These are phyloP conservation scores for Sinocyclocheilus anshuiensis DNA, from an alignment of 2,113 vertebrate species.

Conservation along the genomic window DNA sequence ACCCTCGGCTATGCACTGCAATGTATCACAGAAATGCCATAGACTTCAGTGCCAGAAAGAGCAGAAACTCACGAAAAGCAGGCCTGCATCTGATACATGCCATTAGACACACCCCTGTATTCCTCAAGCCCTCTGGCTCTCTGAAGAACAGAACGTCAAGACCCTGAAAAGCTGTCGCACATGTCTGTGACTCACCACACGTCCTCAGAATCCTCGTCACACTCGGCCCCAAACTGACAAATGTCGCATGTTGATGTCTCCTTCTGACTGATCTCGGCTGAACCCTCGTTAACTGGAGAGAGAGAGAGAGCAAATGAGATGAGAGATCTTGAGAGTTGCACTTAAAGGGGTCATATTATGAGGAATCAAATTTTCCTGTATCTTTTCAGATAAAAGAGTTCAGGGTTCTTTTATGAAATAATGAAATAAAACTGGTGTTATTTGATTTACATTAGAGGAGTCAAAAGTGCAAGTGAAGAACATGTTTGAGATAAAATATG, in stretches of 20 bases:
- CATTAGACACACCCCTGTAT: conserved; percentile 8
- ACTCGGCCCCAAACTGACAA: conserved; percentile 98
- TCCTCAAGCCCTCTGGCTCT: not conserved
- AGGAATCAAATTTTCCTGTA: not conserved
- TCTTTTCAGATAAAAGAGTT: not conserved
- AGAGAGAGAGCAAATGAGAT: not conserved
- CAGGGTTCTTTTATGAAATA: not conserved
- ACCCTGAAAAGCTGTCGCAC: not conserved
- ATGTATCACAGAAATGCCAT: conserved; percentile 17
- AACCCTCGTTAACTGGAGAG: conserved; percentile 93
- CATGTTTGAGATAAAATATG: no score
- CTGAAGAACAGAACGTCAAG: not conserved
- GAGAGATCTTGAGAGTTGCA: not conserved
- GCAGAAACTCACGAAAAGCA: not conserved
- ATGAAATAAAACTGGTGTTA: not conserved
- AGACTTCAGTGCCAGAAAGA: conserved; percentile 31
- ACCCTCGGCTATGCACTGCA: conserved; percentile 12
- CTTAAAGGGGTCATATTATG: not conserved
- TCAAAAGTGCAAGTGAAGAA: not conserved
- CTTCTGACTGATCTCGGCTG: conserved; percentile 93
- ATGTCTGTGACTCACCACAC: conserved; percentile 84
- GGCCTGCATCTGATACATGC: conserved; percentile 27
- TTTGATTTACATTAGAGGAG: not conserved
- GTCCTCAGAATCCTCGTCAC: conserved; percentile 97
- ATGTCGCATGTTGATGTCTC: conserved; percentile 98